Conservation (phyloP, 2,797 vertebrate species). For the Bradypodion pumilum region DNA sequence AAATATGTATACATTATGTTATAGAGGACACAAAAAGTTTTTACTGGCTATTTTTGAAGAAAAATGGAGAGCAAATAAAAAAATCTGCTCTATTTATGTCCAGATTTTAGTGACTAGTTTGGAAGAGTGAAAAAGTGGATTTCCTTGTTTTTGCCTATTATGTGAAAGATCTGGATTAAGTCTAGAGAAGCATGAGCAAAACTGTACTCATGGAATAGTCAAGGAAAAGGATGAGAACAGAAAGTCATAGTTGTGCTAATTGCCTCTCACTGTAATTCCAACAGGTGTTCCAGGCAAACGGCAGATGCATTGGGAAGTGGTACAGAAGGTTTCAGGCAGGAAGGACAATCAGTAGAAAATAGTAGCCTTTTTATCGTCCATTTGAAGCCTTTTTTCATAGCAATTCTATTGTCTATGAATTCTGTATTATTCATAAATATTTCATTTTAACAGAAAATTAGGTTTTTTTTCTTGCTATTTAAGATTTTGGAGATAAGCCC, state of each 20-base stretch:
- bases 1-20: not conserved
- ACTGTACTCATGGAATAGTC: not conserved
- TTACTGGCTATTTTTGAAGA: not conserved
- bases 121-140: not conserved
- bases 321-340: not conserved
- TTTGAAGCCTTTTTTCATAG: not conserved
- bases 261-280: not conserved
- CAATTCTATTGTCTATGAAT: not conserved
- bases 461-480: not conserved
- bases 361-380: not conserved
- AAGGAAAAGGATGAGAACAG: not conserved
- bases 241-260: not conserved
- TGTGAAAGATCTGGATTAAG: slow-evolving; percentile 13
- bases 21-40: not conserved
- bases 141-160: not conserved
- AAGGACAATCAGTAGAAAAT: not conserved
- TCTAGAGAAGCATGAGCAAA: not conserved
- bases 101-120: not conserved
- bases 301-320: too few species aligned
- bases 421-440: not conserved
- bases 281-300: not conserved
- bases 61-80: not conserved
- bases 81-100: not conserved
- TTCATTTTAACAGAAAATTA: not conserved
- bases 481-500: not conserved